Conservation (phyloP, 64 coral and sea anemone genomes). For the Montipora capricornis region DNA sequence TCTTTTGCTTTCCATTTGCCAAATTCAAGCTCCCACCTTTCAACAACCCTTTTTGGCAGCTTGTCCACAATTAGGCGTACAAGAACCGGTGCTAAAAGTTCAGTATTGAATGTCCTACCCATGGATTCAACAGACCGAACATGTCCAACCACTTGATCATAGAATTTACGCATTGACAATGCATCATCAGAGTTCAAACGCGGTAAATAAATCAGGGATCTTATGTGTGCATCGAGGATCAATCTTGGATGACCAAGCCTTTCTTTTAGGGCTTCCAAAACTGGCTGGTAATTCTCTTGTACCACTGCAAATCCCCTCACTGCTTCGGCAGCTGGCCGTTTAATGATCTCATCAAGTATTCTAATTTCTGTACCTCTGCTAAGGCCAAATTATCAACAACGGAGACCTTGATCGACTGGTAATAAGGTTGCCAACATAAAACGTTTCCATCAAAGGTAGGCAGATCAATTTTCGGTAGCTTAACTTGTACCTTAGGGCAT, state of each 20-base stretch:
- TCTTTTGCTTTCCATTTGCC: neutral
- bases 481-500: slow-evolving; percentile 1
- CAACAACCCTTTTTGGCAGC: neutral
- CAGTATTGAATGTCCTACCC: neutral
- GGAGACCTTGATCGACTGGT: slow-evolving; percentile 15
- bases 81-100: neutral
- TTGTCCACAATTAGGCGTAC: neutral
- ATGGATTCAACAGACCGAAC: slow-evolving; percentile 21
- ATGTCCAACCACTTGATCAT: neutral
- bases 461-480: slow-evolving; percentile 34
- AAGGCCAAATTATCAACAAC: neutral
- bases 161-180: neutral
- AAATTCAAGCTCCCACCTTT: neutral
- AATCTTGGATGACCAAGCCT: neutral
- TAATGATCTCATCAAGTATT: neutral
- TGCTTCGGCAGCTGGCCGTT: neutral
- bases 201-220: neutral
- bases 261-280: neutral
- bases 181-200: neutral
- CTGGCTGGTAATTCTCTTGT: slow-evolving; percentile 4
- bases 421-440: slow-evolving; percentile 4
- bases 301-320: neutral
- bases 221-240: neutral
- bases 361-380: neutral
- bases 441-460: slow-evolving; percentile 9